A percentile compares a stretch with the other conserved stretches of the same genome.
Evolutionary conservation across 2,797 vertebrate species (phyloP).

Genomic region (Staurois parvus): DNA sequence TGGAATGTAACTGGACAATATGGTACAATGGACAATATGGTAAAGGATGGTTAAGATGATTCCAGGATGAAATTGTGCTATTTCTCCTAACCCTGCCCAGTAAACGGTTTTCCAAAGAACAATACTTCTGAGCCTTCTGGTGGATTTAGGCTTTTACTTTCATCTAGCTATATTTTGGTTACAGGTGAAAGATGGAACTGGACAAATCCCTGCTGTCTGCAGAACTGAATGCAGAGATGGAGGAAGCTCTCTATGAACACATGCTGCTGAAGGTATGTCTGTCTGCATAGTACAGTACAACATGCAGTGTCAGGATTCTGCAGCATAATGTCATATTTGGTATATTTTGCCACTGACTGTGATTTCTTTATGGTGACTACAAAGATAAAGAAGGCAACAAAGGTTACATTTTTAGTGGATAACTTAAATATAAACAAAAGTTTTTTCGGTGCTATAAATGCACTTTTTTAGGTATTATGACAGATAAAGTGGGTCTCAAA

Average conservation of each 20-base stretch:
- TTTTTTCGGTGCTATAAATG: too few species aligned
- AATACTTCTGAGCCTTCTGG: too few species aligned
- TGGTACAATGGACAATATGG: too few species aligned
- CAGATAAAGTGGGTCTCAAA: too few species aligned
- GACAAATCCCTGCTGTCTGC: slow-evolving; percentile 64
- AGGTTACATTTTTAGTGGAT: too few species aligned
- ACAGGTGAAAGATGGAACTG: slow-evolving; percentile 31
- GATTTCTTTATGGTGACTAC: too few species aligned
- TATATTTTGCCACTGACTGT: neutral
- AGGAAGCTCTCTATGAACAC: slow-evolving; percentile 59
- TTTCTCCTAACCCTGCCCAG: too few species aligned
- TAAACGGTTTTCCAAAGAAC: too few species aligned
- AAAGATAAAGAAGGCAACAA: too few species aligned
- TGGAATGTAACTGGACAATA: too few species aligned
- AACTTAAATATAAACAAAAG: too few species aligned
- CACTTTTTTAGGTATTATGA: too few species aligned
- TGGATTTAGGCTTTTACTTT: neutral
- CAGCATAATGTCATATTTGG: neutral
- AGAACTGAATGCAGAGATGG: slow-evolving; percentile 55
- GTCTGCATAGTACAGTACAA: neutral
- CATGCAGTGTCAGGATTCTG: neutral
- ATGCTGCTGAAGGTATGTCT: slow-evolving; percentile 71
- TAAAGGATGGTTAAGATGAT: neutral
- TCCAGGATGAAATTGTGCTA: neutral
- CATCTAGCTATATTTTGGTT: neutral